A percentile compares a stretch with the other conserved stretches of the same genome.
Evolutionary conservation across 2,888 invertebrate species (phyloP).

Genomic region (Torymus tubicola): DNA sequence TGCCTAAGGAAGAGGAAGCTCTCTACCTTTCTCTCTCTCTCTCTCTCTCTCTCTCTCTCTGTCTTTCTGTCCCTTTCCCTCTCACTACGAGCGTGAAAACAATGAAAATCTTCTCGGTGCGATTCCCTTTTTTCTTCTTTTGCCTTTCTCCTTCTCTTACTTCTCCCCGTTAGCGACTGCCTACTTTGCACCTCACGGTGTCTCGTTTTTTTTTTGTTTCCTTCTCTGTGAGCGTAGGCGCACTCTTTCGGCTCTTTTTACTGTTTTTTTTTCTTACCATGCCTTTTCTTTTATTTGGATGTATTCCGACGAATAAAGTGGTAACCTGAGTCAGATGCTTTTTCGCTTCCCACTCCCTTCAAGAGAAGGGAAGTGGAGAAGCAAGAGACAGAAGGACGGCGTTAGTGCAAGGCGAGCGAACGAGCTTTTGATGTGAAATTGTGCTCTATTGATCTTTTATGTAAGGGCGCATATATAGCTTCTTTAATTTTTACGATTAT

Average conservation of each 20-base stretch:
- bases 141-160: constrained; percentile 48
- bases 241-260: no score
- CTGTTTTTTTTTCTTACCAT: constrained; percentile 40
- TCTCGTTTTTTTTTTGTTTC: constrained; percentile 16
- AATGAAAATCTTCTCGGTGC: no score
- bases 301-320: constrained; percentile 49
- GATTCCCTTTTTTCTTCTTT: constrained; percentile 38
- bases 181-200: constrained; percentile 37
- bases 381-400: no score
- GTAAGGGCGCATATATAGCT: neutral
- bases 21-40: neutral
- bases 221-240: constrained; percentile 1
- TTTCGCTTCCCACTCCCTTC: constrained; percentile 12
- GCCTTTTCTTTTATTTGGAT: constrained; percentile 36
- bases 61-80: no score
- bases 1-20: no score
- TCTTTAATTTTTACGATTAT: constrained; percentile 35
- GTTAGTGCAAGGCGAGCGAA: neutral
- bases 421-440: constrained; percentile 35
- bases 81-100: no score
- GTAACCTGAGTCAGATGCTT: constrained; percentile 47
- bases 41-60: neutral
- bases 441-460: constrained; percentile 34
- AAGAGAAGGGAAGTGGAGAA: neutral
- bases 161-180: constrained; percentile 51